Evolutionary conservation across 1,140 invertebrate species (phyloP), one percentile per base, ranked within the genome.

Genomic region (Caenorhabditis brenneri): DNA sequence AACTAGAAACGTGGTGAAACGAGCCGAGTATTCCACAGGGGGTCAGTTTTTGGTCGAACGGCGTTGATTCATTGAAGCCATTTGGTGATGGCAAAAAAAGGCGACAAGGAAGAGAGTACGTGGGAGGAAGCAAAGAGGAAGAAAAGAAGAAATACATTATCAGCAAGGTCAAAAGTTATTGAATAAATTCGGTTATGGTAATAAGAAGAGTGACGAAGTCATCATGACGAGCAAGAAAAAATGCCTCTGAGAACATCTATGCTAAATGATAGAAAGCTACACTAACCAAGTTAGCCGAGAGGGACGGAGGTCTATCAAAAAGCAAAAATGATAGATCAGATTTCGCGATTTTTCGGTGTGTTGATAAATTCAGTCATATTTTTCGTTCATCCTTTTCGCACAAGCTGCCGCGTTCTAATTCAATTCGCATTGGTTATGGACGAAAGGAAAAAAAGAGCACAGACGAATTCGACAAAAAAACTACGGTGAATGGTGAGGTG

Each of bases 381-480:
- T 36, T 65, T 39, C 31, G 36, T 36, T 65, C 53, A 24, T 36
- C 10, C 58, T 36, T 65, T 36, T 65, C 33, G 4, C 58, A 36
- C 39, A 42, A n/a, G n/a, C 58, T n/a, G 31, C n/a, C 31, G 58
- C 29, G 36, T 74, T 74, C 65, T 74, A 74, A 74, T 74, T 74
- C 10, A 15, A 42, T 74, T 74, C 36, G 24, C 33, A 46, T 46
- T 42, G 65, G 65, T 74, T 74, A 74, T 74, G 65, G 36, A 39
- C 36, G 36, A 42, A 74, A 74, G 31, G 3, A 31, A 42, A 39
- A 74, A 36, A 74, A n/a, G n/a, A n/a, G n/a, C n/a, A 36, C 22
- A 74, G 36, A 74, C 7, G 65, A 6, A 65, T 6, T 46, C 36
- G 31, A 10, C 60, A 36, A 36, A 27, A 65, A 65, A 65, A 65